These are phyloP conservation scores for Apoderus coryli DNA, from an alignment of 2,888 invertebrate species.

Conservation along the genomic window DNA sequence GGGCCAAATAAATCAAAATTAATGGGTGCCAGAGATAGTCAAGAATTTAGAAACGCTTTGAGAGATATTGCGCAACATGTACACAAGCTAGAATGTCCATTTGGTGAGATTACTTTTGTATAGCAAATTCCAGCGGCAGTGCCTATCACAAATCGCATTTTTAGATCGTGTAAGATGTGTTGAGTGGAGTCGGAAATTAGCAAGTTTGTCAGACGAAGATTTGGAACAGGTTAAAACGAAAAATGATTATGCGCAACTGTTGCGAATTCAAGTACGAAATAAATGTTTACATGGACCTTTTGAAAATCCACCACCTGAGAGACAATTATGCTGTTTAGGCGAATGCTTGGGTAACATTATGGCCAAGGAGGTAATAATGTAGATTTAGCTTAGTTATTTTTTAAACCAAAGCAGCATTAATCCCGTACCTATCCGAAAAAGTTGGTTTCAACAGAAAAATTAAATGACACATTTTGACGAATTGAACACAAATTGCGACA, in stretches of 20 bases:
- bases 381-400: too few species aligned
- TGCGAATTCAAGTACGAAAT: slow-evolving; percentile 36
- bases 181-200: slow-evolving; percentile 38
- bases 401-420: too few species aligned
- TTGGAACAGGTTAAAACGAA: slow-evolving; percentile 33
- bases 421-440: too few species aligned
- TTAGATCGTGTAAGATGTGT: slow-evolving; percentile 38
- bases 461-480: too few species aligned
- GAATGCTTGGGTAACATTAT: slow-evolving; percentile 35
- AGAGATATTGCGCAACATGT: slow-evolving; percentile 29
- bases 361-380: slow-evolving; percentile 25
- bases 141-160: slow-evolving; percentile 8
- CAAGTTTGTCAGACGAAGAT: slow-evolving; percentile 32
- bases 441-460: too few species aligned
- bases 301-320: slow-evolving; percentile 32
- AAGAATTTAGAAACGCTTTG: slow-evolving; percentile 30
- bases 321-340: slow-evolving; percentile 30
- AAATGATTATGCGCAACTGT: slow-evolving; percentile 38
- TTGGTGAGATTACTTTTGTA: slow-evolving; percentile 22
- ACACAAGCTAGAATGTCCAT: slow-evolving; percentile 27
- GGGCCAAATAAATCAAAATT: too few species aligned
- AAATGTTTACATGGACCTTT: slow-evolving; percentile 36
- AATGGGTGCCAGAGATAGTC: slow-evolving; percentile 30
- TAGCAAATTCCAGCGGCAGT: neutral
- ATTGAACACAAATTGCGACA: too few species aligned